A percentile compares a stretch with the other conserved stretches of the same genome.
phyloP scores from a whole-genome alignment of 2,113 vertebrate genomes.

The Brachirus orientalis region DNA sequence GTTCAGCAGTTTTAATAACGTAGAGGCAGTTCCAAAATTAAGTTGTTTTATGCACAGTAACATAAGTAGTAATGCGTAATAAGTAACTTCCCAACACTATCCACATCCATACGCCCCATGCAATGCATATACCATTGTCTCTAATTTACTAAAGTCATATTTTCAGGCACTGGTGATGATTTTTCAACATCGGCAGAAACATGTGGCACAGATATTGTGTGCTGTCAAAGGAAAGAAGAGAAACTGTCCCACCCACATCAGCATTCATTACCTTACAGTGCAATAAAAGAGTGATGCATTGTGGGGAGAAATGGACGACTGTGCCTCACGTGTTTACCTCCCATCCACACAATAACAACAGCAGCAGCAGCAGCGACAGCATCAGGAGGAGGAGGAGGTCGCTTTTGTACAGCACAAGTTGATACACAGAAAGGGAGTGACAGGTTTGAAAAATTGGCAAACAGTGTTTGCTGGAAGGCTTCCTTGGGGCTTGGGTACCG shows the following conservation, averaged over 20 bases:
- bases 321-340: constrained; percentile 61
- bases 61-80: too few species aligned
- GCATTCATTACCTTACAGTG: constrained; percentile 14
- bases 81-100: too few species aligned
- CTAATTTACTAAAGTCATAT: constrained; percentile 33
- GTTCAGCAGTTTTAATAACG: too few species aligned
- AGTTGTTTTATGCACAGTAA: too few species aligned
- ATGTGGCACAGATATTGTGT: constrained; percentile 1
- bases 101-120: background rate
- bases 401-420: constrained; percentile 64
- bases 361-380: constrained; percentile 15
- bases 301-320: constrained; percentile 4
- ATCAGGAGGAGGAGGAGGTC: constrained; percentile 54
- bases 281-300: constrained; percentile 39
- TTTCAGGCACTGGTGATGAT: constrained; percentile 20
- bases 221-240: constrained; percentile 16
- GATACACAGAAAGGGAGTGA: constrained; percentile 74
- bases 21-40: too few species aligned
- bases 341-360: constrained; percentile 55
- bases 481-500: constrained; percentile 68
- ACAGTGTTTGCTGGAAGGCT: constrained; percentile 72
- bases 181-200: constrained; percentile 35
- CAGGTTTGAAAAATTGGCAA: constrained; percentile 77
- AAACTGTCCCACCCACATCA: constrained; percentile 15
- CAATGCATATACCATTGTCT: background rate